These are phyloP conservation scores for Anomalospiza imberbis DNA, from an alignment of 2,797 vertebrate genomes.

Conservation along the genomic window DNA sequence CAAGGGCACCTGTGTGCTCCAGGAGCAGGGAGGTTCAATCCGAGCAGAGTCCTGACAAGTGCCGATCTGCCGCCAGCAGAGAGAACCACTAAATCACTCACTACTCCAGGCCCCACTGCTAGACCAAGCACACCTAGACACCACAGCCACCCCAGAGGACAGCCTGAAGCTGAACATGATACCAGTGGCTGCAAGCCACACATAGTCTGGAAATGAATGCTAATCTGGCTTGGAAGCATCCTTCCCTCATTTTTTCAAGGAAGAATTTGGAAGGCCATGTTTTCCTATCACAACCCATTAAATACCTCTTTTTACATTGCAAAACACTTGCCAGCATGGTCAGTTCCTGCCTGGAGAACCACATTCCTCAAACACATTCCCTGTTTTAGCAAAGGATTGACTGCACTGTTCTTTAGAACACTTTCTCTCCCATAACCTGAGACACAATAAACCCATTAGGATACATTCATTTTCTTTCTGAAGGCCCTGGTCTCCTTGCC, in stretches of 20 bases:
- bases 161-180: neutral
- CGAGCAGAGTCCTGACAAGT: neutral
- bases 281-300: neutral
- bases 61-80: rapidly evolving
- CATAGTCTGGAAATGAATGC: neutral
- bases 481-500: neutral
- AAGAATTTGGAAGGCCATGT: neutral
- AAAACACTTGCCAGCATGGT: neutral
- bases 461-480: neutral
- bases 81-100: neutral
- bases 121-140: neutral
- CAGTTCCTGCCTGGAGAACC: neutral
- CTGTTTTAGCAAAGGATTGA: neutral
- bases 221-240: neutral
- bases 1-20: rapidly evolving
- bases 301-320: neutral
- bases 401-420: neutral
- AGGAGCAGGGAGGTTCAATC: neutral
- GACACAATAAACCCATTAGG: neutral
- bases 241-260: neutral
- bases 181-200: neutral
- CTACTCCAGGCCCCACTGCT: neutral
- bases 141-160: neutral
- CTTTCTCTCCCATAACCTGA: neutral
- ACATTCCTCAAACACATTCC: neutral